phyloP scores from a whole-genome alignment of 2,113 vertebrate species.

The Ceyx margarethae region DNA sequence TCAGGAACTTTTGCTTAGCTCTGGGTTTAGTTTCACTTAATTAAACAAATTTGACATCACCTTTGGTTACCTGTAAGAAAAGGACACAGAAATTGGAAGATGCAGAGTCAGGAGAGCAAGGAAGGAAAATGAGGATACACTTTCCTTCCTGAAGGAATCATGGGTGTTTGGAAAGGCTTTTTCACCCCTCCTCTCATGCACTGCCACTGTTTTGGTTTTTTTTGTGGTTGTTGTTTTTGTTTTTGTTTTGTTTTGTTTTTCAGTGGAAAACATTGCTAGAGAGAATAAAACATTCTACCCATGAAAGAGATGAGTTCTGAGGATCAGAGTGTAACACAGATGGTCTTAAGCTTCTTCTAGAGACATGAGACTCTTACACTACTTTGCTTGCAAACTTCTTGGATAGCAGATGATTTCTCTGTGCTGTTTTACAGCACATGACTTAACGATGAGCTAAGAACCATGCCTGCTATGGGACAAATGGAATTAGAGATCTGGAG shows the following conservation, averaged over 20 bases:
- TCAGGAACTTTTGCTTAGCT: conserved; percentile 8
- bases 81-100: background rate
- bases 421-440: background rate
- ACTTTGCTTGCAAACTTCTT: background rate
- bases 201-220: background rate
- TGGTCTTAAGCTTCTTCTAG: background rate
- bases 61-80: background rate
- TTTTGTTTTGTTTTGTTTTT: background rate
- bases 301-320: background rate
- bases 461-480: background rate
- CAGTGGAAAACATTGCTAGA: background rate
- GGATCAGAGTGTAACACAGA: background rate
- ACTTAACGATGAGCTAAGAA: background rate
- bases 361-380: background rate
- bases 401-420: background rate
- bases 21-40: background rate
- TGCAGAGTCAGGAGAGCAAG: background rate
- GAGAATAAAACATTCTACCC: background rate
- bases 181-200: background rate
- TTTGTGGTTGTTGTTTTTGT: too few relatives aligned
- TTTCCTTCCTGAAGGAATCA: background rate
- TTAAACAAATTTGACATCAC: background rate
- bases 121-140: background rate
- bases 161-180: background rate
- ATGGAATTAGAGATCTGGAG: background rate